These are phyloP conservation scores for Mormyrus hasselquistii DNA, from an alignment of 2,797 vertebrate genomes.

Conservation along the genomic window DNA sequence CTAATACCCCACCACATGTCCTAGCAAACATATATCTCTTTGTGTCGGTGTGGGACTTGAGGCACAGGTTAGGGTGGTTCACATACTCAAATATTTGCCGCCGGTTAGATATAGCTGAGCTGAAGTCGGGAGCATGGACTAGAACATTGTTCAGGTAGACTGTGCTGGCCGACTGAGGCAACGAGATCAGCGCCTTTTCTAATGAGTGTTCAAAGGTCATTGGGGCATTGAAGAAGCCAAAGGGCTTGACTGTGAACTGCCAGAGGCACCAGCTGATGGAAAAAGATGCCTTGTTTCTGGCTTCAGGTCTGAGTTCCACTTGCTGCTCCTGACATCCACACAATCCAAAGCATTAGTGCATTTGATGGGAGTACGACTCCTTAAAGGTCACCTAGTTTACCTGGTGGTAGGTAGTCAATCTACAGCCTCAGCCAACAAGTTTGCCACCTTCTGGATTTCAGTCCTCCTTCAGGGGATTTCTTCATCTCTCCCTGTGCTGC, in stretches of 20 bases:
- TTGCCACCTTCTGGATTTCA: neutral
- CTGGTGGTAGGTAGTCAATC: neutral
- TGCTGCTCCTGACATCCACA: neutral
- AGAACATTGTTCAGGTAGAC: neutral
- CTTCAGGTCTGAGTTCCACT: neutral
- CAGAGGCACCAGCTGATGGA: neutral
- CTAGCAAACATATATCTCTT: neutral
- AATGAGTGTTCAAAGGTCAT: neutral
- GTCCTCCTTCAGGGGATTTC: neutral
- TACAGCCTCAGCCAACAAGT: neutral
- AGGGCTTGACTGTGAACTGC: neutral
- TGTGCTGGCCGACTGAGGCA: neutral
- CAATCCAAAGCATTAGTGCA: neutral
- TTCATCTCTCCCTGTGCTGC: neutral
- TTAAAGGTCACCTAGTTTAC: neutral
- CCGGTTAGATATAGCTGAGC: neutral
- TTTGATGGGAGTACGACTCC: neutral
- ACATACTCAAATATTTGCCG: neutral
- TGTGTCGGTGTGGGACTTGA: neutral
- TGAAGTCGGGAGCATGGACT: neutral
- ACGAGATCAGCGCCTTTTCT: neutral
- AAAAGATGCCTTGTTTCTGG: neutral
- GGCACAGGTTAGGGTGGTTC: neutral
- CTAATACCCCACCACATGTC: neutral
- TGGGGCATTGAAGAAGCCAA: neutral